phyloP scores from a whole-genome alignment of 2,113 vertebrate species.

The Circaetus gallicus region DNA sequence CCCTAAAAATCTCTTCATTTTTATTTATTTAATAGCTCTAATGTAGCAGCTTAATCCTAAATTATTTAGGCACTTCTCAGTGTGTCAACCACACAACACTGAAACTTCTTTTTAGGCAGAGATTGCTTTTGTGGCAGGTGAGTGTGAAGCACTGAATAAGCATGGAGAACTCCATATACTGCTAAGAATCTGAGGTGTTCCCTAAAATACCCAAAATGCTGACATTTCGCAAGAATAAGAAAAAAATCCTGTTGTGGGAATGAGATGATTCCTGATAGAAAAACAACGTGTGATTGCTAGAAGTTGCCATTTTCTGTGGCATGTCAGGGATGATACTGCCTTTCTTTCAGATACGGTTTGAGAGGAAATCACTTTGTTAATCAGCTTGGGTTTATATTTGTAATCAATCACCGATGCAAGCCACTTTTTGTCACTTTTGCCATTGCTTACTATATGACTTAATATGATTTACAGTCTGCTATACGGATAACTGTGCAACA shows the following conservation, averaged over 20 bases:
- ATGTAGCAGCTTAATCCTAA: background rate
- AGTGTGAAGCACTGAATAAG: background rate
- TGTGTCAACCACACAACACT: background rate
- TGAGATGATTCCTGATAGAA: background rate
- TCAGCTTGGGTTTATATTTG: background rate
- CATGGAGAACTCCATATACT: accelerated
- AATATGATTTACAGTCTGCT: background rate
- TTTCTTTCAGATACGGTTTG: background rate
- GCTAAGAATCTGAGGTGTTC: background rate
- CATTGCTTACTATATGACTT: background rate
- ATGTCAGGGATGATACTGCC: background rate
- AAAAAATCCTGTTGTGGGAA: background rate
- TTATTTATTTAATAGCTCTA: background rate
- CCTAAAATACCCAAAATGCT: background rate
- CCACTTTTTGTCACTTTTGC: background rate
- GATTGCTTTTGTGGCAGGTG: background rate
- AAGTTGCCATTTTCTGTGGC: background rate
- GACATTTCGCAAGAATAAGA: background rate
- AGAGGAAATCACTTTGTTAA: background rate
- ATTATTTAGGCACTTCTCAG: background rate
- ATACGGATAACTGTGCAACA: background rate
- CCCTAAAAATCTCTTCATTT: accelerated
- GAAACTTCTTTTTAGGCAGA: background rate
- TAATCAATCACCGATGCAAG: background rate
- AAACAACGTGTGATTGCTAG: background rate